A percentile compares a stretch with the other conserved stretches of the same genome.
phyloP scores from a whole-genome alignment of 2,888 invertebrate species.

The Aphodius granarius region DNA sequence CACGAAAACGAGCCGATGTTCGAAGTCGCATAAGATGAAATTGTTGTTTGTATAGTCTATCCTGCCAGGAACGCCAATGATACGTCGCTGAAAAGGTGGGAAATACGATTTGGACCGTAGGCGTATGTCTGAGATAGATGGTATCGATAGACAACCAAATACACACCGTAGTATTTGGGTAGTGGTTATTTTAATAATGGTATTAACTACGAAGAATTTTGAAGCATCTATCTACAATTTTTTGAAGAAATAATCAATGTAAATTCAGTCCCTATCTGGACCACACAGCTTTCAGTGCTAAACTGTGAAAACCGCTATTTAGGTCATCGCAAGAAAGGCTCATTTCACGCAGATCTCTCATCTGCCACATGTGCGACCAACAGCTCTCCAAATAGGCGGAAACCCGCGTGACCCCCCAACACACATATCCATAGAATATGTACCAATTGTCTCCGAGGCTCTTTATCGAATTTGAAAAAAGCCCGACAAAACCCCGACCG shows the following conservation, averaged over 20 bases:
- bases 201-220: too few species aligned
- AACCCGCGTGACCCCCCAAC: not conserved
- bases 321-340: not conserved
- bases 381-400: not conserved
- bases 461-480: not conserved
- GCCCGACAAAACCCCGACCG: not conserved
- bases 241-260: too few species aligned
- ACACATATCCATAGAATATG: not conserved
- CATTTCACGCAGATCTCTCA: not conserved
- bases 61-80: too few species aligned
- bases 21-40: not conserved
- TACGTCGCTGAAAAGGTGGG: too few species aligned
- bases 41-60: not conserved
- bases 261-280: too few species aligned
- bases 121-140: too few species aligned
- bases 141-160: too few species aligned
- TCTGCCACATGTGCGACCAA: not conserved
- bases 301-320: not conserved
- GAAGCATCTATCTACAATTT: too few species aligned
- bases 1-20: not conserved
- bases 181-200: too few species aligned
- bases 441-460: not conserved
- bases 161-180: too few species aligned
- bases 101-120: too few species aligned
- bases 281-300: too few species aligned